A percentile compares a stretch with the other conserved stretches of the same genome.
phyloP scores from a whole-genome alignment of 2,888 invertebrate genomes.

The Bellardia pandia region DNA sequence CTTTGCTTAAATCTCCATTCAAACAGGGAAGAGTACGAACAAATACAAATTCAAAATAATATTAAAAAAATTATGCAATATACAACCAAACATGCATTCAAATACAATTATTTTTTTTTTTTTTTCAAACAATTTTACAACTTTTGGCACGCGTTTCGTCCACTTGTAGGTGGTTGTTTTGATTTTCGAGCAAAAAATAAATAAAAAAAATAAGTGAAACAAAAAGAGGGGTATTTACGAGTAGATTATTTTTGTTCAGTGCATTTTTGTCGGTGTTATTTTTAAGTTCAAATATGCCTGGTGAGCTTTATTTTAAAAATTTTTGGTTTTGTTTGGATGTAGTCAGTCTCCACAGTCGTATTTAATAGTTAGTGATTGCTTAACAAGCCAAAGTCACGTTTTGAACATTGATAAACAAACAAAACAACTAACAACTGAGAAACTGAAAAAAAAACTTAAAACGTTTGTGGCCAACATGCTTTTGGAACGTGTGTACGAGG shows the following conservation, averaged over 20 bases:
- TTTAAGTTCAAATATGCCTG: slow-evolving; percentile 18
- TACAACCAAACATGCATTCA: slow-evolving; percentile 16
- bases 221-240: slow-evolving; percentile 29
- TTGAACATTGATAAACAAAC: slow-evolving; percentile 67
- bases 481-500: slow-evolving; percentile 51
- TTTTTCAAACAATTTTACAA: slow-evolving; percentile 30
- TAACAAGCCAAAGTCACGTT: slow-evolving; percentile 72
- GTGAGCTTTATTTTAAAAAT: slow-evolving; percentile 7
- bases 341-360: not conserved
- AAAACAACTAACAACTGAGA: slow-evolving; percentile 6
- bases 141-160: slow-evolving; percentile 67
- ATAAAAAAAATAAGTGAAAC: not conserved
- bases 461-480: slow-evolving; percentile 61
- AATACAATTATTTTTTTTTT: slow-evolving; percentile 1
- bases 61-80: slow-evolving; percentile 33
- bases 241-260: not conserved
- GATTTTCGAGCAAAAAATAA: slow-evolving; percentile 9
- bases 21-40: not conserved
- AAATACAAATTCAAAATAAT: slow-evolving; percentile 28
- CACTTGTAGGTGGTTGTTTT: slow-evolving; percentile 60
- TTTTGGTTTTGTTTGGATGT: not conserved
- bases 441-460: slow-evolving; percentile 7
- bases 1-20: slow-evolving; percentile 1
- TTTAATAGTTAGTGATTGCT: slow-evolving; percentile 54
- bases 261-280: slow-evolving; percentile 4